Conservation (phyloP, 2,888 invertebrate species). For the Pachliopta kotzebuea region DNA sequence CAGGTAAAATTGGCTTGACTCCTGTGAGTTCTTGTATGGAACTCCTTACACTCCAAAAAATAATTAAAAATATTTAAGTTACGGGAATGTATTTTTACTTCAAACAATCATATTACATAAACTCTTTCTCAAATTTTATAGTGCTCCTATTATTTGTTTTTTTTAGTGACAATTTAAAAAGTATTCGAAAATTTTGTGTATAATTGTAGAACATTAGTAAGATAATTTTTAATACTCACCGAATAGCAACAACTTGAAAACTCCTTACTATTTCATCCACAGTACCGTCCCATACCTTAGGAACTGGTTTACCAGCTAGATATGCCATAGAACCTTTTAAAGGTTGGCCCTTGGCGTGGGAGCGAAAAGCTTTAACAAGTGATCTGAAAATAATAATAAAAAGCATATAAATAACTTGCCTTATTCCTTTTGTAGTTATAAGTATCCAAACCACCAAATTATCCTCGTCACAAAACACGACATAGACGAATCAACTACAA, state of each 20-base stretch:
- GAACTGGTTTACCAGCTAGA: slow-evolving; percentile 43
- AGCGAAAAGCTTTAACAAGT: slow-evolving; percentile 88
- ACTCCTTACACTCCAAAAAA: too few relatives aligned
- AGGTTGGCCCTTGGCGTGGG: slow-evolving; percentile 77
- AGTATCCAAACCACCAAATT: too few relatives aligned
- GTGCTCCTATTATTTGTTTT: not conserved
- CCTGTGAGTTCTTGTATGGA: too few relatives aligned
- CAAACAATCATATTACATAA: not conserved
- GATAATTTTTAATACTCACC: slow-evolving; percentile 58
- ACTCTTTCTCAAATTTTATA: not conserved
- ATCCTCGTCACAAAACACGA: too few relatives aligned
- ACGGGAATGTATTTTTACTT: too few relatives aligned
- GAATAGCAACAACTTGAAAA: slow-evolving; percentile 81
- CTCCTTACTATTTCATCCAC: slow-evolving; percentile 77
- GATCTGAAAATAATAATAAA: slow-evolving; percentile 68
- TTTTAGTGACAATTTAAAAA: not conserved
- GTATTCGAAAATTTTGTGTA: not conserved
- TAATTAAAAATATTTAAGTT: too few relatives aligned
- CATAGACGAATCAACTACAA: too few relatives aligned
- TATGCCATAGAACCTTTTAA: slow-evolving; percentile 83
- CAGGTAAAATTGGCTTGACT: too few relatives aligned
- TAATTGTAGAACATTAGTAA: not conserved
- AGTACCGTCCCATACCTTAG: slow-evolving; percentile 59
- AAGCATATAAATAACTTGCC: too few relatives aligned
- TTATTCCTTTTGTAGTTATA: too few relatives aligned